phyloP scores from a whole-genome alignment of 2,888 invertebrate species.

The Drosophila mimetica region DNA sequence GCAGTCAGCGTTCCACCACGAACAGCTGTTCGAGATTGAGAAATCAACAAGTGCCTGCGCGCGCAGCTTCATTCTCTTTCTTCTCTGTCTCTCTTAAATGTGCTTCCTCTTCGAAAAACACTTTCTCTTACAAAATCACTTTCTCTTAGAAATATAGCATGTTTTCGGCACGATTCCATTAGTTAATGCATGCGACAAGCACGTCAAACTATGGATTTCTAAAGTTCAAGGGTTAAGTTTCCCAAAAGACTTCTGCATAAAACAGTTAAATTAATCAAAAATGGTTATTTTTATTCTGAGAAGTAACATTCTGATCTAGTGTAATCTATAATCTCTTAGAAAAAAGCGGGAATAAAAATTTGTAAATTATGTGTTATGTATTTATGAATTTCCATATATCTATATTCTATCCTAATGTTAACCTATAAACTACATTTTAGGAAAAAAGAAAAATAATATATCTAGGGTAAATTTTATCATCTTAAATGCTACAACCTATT shows the following conservation, averaged over 20 bases:
- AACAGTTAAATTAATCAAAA: too few relatives aligned
- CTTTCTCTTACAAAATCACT: slow-evolving; percentile 3
- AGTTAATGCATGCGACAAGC: slow-evolving; percentile 17
- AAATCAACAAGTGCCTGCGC: slow-evolving; percentile 78
- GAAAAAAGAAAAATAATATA: too few relatives aligned
- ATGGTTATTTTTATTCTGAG: too few relatives aligned
- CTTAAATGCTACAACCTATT: too few relatives aligned
- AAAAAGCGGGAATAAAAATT: too few relatives aligned
- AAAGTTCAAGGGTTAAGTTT: not conserved
- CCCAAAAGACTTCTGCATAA: not conserved
- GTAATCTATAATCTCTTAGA: too few relatives aligned
- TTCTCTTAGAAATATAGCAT: slow-evolving; percentile 8
- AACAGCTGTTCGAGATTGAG: slow-evolving; percentile 58
- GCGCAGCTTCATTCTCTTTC: slow-evolving; percentile 51
- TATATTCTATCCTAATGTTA: too few relatives aligned
- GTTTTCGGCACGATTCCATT: slow-evolving; percentile 13
- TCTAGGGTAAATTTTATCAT: too few relatives aligned
- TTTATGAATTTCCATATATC: too few relatives aligned
- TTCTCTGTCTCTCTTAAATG: slow-evolving; percentile 17
- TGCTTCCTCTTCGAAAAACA: not conserved
- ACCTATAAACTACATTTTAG: too few relatives aligned
- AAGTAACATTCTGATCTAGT: too few relatives aligned
- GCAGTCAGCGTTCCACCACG: slow-evolving; percentile 41
- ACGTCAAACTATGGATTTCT: slow-evolving; percentile 3
- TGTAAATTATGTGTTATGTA: too few relatives aligned